phyloP scores from a whole-genome alignment of 2,113 vertebrate species.

The Oryzias woworae region DNA sequence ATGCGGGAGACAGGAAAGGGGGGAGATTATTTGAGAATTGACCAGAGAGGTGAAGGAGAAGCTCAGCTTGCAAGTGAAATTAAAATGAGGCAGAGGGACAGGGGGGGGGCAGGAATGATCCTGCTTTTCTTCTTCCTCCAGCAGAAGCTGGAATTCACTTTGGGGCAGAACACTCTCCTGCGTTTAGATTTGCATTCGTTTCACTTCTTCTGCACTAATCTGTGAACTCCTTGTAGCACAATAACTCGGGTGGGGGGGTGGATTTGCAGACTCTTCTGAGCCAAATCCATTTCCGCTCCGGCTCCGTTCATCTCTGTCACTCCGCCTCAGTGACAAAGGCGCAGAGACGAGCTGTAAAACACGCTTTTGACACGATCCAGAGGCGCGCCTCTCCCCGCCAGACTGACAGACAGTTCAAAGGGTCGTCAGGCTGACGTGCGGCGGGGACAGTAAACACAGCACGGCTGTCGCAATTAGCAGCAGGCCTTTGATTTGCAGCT shows the following conservation, averaged over 20 bases:
- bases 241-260: background rate
- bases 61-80: constrained; percentile 68
- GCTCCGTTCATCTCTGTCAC: constrained; percentile 39
- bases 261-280: constrained; percentile 4
- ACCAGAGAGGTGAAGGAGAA: constrained; percentile 80
- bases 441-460: constrained; percentile 66
- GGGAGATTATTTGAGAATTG: constrained; percentile 84
- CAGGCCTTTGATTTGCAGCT: constrained; percentile 51
- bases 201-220: background rate
- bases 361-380: constrained; percentile 69
- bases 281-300: constrained; percentile 44
- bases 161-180: constrained; percentile 6
- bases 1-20: constrained; percentile 31
- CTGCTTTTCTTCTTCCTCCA: constrained; percentile 46
- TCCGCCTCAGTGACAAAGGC: constrained; percentile 58
- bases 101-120: constrained; percentile 20
- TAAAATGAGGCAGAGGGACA: too few species aligned
- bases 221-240: background rate
- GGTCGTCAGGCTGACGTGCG: constrained; percentile 70
- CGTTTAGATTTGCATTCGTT: background rate
- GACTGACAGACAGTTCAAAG: constrained; percentile 75
- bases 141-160: constrained; percentile 45
- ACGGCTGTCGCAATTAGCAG: constrained; percentile 71
- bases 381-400: constrained; percentile 53
- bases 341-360: constrained; percentile 66